Percentiles rank a stretch among this genome's conserved stretches.
phyloP scores from a whole-genome alignment of 2,113 vertebrate genomes.

The Xiphophorus hellerii region DNA sequence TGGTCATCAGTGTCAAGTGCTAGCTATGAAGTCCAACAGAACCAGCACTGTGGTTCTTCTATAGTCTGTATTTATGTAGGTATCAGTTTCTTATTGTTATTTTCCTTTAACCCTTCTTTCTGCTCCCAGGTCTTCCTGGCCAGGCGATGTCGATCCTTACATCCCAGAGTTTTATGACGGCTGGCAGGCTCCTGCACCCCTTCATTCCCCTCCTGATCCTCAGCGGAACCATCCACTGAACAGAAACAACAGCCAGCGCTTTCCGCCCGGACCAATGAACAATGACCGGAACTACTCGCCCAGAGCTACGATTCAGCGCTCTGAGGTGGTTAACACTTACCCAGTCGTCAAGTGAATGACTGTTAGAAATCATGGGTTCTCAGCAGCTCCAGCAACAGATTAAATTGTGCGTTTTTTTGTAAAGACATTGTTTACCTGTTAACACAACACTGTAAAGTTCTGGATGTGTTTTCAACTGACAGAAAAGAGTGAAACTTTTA shows the following conservation, averaged over 20 bases:
- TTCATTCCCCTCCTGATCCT: background rate
- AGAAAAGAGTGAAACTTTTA: background rate
- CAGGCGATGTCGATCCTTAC: conserved; percentile 74
- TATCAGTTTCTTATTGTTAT: too few species aligned
- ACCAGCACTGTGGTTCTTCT: too few species aligned
- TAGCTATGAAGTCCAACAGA: too few species aligned
- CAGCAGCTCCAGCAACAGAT: background rate
- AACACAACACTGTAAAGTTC: background rate
- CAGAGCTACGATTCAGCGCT: background rate
- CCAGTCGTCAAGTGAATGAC: background rate
- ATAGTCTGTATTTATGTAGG: too few species aligned
- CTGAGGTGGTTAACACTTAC: conserved; percentile 40
- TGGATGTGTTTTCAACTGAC: background rate
- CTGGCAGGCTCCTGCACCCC: conserved; percentile 77
- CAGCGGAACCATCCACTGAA: conserved; percentile 20
- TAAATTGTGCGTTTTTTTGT: background rate
- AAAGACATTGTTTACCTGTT: background rate
- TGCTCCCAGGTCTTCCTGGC: conserved; percentile 75
- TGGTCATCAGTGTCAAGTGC: too few species aligned
- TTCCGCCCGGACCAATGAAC: conserved; percentile 3
- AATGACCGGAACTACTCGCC: background rate
- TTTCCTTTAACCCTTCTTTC: too few species aligned
- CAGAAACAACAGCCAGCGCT: conserved; percentile 64
- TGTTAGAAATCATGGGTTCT: background rate
- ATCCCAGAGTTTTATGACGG: conserved; percentile 83